Percentiles rank a stretch among this genome's conserved stretches.
Evolutionary conservation across 2,797 vertebrate genomes (phyloP).

Genomic region (Pipistrellus kuhlii): DNA sequence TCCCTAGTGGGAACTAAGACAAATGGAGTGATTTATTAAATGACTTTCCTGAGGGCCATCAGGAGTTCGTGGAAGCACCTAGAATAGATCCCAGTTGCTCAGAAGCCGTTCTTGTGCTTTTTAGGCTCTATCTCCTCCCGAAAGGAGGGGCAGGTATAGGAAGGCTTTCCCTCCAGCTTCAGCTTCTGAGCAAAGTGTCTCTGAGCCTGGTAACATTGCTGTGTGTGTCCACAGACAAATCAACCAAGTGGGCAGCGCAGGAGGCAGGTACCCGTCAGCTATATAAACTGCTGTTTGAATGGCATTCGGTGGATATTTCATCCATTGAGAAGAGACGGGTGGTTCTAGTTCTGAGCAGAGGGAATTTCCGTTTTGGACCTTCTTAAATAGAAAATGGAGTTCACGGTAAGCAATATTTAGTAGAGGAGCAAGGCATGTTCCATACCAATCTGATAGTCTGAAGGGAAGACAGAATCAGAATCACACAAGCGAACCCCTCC

Average conservation of each 20-base stretch:
- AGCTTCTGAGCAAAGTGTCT: background rate
- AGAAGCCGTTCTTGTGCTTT: background rate
- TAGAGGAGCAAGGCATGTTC: background rate
- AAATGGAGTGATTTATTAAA: conserved; percentile 13
- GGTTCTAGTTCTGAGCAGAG: background rate
- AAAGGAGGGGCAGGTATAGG: background rate
- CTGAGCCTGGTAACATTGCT: background rate
- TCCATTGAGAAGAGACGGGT: background rate
- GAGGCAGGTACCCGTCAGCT: background rate
- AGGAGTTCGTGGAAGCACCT: background rate
- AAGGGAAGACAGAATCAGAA: background rate
- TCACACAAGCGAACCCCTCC: rapidly evolving
- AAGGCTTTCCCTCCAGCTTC: background rate
- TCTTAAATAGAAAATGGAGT: background rate
- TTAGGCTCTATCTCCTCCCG: background rate
- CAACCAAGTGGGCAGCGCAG: background rate
- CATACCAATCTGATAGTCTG: background rate
- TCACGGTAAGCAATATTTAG: background rate
- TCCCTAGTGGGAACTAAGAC: conserved; percentile 17
- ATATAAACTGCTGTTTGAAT: background rate
- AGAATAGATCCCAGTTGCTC: background rate
- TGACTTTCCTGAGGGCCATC: background rate
- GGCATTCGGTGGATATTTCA: background rate
- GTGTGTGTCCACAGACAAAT: background rate
- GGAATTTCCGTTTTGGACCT: background rate